Evolutionary conservation across 2,888 invertebrate genomes (phyloP), one percentile per base, ranked within the genome.

Genomic region (Agrenia bidenticulata): DNA sequence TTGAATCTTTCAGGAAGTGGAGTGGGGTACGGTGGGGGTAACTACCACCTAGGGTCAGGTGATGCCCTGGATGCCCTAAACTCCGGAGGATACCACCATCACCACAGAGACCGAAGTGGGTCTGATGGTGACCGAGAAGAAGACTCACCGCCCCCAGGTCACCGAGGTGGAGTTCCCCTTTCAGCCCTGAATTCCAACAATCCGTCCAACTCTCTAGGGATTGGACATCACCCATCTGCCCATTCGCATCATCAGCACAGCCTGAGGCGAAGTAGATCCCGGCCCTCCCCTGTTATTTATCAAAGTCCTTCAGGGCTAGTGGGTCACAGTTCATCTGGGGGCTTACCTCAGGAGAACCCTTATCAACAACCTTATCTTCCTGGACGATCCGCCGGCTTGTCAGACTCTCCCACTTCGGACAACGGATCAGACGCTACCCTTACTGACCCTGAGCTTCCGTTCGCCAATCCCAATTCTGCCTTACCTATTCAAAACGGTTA

Each of bases 401-500:
- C 89, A 80, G 87, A 90, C 82, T 88, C 90, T 79, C 90, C 90
- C 73, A 88, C 89, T 51, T 88, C 89, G 73, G 90, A 90, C 80
- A 89, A 90, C 87, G 89, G 88, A 73, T 90, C 90, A 73, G 89
- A 90, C 86, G 89, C 89, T 49, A 90, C 90, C 26, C 85, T 90
- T 78, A 90, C 90, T 41, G 91, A 90, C 81, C 89, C 89, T 23
- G 91, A 91, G 82, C 83, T 89, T 79, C 89, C 90, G 77, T 84
- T 90, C 77, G 89, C 89, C 78, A 85, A 90, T 79, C 73, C 66
- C 21, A 89, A 90, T 79, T 89, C 88, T 56, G 89, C 90, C 75
- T 85, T 90, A 76, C 87, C 90, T 77, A 88, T 89, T 77, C 89
- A 90, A 84, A 90, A 89, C 88, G 90, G 90, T 90, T n/a, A n/a